A percentile compares a stretch with the other conserved stretches of the same genome.
Evolutionary conservation across 2,113 vertebrate species (phyloP).

Genomic region (Salvelinus fontinalis): DNA sequence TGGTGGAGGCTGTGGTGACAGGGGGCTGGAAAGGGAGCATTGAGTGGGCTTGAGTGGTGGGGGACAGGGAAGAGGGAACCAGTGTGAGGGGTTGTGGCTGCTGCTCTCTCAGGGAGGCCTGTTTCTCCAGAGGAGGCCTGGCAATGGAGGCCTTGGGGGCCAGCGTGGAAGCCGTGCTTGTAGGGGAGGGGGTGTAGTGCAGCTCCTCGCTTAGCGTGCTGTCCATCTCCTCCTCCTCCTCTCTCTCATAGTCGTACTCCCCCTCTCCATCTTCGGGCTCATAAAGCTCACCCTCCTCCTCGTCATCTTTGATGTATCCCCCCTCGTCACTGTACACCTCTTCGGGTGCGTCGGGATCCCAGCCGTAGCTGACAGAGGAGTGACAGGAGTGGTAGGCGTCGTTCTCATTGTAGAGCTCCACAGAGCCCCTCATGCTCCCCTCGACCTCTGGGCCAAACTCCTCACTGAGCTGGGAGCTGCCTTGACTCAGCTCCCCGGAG

Average conservation of each 20-base stretch:
- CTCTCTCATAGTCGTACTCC: conserved; percentile 64
- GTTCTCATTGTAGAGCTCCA: conserved; percentile 87
- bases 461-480: conserved; percentile 95
- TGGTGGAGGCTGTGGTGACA: conserved; percentile 26
- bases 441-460: conserved; percentile 86
- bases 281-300: conserved; percentile 52
- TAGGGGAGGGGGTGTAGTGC: conserved; percentile 62
- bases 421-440: conserved; percentile 85
- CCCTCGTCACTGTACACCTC: conserved; percentile 84
- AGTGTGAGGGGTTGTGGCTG: conserved; percentile 48
- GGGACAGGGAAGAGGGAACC: conserved; percentile 10
- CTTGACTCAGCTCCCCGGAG: conserved; percentile 89
- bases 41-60: conserved; percentile 37
- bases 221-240: conserved; percentile 59
- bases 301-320: conserved; percentile 82
- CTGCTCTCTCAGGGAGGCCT: conserved; percentile 72
- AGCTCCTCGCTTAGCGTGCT: conserved; percentile 62
- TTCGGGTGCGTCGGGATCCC: conserved; percentile 85
- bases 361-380: conserved; percentile 92
- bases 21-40: conserved; percentile 42
- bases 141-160: conserved; percentile 50
- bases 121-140: conserved; percentile 77
- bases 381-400: conserved; percentile 99
- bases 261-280: conserved; percentile 65
- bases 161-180: conserved; percentile 51